Percentiles rank a stretch among this genome's conserved stretches.
Evolutionary conservation across 2,888 invertebrate species (phyloP).

Genomic region (Pinctada fucata): DNA sequence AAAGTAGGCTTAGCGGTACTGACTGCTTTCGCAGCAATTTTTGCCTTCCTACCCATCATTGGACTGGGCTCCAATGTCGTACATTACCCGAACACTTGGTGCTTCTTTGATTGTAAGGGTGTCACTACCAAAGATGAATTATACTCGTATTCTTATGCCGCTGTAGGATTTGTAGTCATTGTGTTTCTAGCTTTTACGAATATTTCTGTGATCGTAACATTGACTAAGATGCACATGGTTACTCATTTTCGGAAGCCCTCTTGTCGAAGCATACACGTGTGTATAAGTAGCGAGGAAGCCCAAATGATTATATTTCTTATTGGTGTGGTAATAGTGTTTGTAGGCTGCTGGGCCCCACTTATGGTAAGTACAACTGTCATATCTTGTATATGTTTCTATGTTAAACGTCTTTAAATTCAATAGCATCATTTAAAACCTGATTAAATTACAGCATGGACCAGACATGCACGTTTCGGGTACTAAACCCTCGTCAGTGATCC

Average conservation of each 20-base stretch:
- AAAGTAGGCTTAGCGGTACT: constrained; percentile 51
- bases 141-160: constrained; percentile 69
- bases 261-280: neutral
- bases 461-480: too few relatives aligned
- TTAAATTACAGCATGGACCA: too few relatives aligned
- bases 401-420: too few relatives aligned
- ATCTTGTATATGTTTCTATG: neutral
- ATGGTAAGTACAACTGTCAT: constrained; percentile 61
- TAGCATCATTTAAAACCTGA: too few relatives aligned
- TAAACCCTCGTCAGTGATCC: too few relatives aligned
- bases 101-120: constrained; percentile 74
- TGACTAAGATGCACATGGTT: constrained; percentile 58
- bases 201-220: constrained; percentile 57
- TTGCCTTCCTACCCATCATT: constrained; percentile 69
- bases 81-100: constrained; percentile 76
- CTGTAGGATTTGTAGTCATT: constrained; percentile 65
- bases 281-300: constrained; percentile 57
- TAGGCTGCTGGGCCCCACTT: constrained; percentile 75
- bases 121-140: constrained; percentile 52
- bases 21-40: constrained; percentile 60
- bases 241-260: neutral
- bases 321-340: constrained; percentile 74
- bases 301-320: constrained; percentile 75
- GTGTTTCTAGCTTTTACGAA: constrained; percentile 62
- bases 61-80: constrained; percentile 72